These are phyloP conservation scores for Paralichthys olivaceus DNA, from an alignment of 2,113 vertebrate species.

Conservation along the genomic window DNA sequence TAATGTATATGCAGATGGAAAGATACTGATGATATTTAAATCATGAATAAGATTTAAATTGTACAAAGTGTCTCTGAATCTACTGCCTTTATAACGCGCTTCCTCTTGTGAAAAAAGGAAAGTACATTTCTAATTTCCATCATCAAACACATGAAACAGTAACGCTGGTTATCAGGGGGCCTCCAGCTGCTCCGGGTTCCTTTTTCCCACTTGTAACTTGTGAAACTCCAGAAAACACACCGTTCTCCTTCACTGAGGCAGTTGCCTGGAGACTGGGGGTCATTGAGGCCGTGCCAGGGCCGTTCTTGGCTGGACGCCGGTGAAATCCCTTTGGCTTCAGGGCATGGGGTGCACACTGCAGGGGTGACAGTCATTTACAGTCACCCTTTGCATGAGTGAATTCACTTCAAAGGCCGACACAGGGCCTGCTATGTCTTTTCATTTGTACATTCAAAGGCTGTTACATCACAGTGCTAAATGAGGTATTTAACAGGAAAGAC, in stretches of 20 bases:
- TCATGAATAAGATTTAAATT: too few species aligned
- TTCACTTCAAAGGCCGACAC: slow-evolving; percentile 71
- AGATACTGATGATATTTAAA: neutral
- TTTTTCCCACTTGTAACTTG: slow-evolving; percentile 61
- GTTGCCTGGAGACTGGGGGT: slow-evolving; percentile 79
- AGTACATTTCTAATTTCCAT: neutral
- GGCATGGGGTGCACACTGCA: slow-evolving; percentile 58
- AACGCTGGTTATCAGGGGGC: slow-evolving; percentile 26
- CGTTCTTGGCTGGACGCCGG: slow-evolving; percentile 56
- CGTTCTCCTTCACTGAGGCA: slow-evolving; percentile 48
- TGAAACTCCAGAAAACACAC: slow-evolving; percentile 58
- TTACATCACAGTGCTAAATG: slow-evolving; percentile 58
- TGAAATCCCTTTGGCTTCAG: slow-evolving; percentile 68
- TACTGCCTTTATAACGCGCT: too few species aligned
- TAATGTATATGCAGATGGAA: neutral
- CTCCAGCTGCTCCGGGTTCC: slow-evolving; percentile 52
- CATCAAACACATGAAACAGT: slow-evolving; percentile 30
- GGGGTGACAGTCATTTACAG: slow-evolving; percentile 75
- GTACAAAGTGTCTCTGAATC: too few species aligned
- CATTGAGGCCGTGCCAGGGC: slow-evolving; percentile 70
- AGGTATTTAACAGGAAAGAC: slow-evolving; percentile 41
- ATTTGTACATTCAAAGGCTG: slow-evolving; percentile 57
- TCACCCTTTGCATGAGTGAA: slow-evolving; percentile 76
- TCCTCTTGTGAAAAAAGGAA: neutral
- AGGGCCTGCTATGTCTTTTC: slow-evolving; percentile 56